Evolutionary conservation across 1,140 invertebrate genomes (phyloP), one percentile per base, ranked within the genome.

Genomic region (Philotrypesis tridentata): DNA sequence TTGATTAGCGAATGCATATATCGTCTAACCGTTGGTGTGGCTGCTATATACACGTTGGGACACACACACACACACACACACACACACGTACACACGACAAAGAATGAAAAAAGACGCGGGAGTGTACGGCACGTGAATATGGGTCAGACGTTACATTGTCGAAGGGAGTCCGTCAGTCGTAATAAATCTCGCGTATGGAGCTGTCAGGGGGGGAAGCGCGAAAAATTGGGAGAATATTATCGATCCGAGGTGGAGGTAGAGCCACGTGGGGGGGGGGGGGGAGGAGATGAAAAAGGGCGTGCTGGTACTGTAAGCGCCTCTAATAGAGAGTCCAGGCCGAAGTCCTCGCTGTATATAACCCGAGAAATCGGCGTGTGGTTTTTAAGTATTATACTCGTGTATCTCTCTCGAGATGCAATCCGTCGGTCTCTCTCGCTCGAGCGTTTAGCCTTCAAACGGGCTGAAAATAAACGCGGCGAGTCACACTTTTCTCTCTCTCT

Each of bases 401-500:
- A 40, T 67, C 33, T 43, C 25, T 61, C 75, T 29, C 21, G 68
- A 17, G 68, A 72, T 79, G 78, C 31, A 79, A 79, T 79, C 33
- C 55, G 29, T 29, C 33, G 68, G 68, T 25, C 43, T 29, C 82
- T 79, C 79, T 83, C 83, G 82, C 87, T 86, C 80, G 83, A 76
- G 75, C 82, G 78, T 87, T 89, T 86, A 89, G 86, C 88, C 87
- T 89, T 89, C 88, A 84, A 79, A 79, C 81, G 79, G 79, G 84
- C 88, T 89, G 80, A 87, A 89, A 89, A 89, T 89, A 89, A 89
- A 87, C 85, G 84, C 87, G 88, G 87, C 88, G 87, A 85, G 85
- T 88, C 87, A 68, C 65, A 40, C 37, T 48, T 55, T 23, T 29
- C 75, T 6, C 21, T 48, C 63, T 27, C 63, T 33, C 67, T 65